Evolutionary conservation across 2,113 vertebrate genomes (phyloP).

Genomic region (Pterocles orientalis): DNA sequence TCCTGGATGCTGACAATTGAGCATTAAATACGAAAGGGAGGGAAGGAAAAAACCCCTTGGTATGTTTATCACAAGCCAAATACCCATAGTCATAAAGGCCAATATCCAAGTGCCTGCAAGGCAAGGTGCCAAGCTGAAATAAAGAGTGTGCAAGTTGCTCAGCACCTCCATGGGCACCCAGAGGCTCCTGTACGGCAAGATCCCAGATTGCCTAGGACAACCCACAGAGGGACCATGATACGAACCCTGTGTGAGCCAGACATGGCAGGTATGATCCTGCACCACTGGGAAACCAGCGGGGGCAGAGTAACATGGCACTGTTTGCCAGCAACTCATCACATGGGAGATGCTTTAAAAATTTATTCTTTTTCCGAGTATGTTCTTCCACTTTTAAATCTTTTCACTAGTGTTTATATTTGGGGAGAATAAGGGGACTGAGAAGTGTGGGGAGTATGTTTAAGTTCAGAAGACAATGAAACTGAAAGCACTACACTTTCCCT

Average conservation of each 20-base stretch:
- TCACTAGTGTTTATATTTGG: not conserved
- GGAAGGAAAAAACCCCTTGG: not conserved
- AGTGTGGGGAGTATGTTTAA: not conserved
- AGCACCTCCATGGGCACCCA: fast-evolving
- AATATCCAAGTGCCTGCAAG: not conserved
- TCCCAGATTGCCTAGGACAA: too few species aligned
- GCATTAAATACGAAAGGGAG: not conserved
- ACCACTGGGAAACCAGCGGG: not conserved
- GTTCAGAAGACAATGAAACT: not conserved
- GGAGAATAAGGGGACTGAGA: not conserved
- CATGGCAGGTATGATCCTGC: fast-evolving
- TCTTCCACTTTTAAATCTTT: not conserved
- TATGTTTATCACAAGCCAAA: not conserved
- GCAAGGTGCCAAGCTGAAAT: not conserved
- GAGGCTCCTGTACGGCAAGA: not conserved
- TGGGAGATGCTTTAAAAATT: not conserved
- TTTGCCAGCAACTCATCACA: not conserved
- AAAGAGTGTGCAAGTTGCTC: not conserved
- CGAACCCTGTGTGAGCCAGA: fast-evolving
- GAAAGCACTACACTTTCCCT: not conserved
- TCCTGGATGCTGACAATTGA: constrained; percentile 14
- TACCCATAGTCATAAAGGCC: not conserved
- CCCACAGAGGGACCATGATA: fast-evolving
- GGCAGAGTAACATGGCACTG: fast-evolving
- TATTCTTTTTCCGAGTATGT: not conserved